Evolutionary conservation across 2,888 invertebrate genomes (phyloP).

Genomic region (Acanthosepion lycidas): DNA sequence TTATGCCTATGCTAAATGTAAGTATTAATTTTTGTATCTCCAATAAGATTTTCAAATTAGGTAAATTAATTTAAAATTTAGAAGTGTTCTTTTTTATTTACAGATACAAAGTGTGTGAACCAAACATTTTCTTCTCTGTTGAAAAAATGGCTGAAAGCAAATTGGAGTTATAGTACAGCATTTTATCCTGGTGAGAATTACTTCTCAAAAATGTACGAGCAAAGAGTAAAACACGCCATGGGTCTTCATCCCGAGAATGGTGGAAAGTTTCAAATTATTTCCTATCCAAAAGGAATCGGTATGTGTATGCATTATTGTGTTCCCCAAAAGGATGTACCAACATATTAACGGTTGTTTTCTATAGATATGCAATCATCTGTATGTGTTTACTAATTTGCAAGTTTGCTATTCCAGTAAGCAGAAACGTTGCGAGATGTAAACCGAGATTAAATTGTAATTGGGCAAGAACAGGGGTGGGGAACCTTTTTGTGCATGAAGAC

Average conservation of each 20-base stretch:
- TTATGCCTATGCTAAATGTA: no score
- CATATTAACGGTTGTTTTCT: no score
- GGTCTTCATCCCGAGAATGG: slow-evolving; percentile 66
- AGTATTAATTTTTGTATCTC: no score
- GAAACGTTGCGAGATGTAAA: no score
- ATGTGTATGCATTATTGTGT: slow-evolving; percentile 39
- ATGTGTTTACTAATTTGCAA: no score
- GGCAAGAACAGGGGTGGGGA: no score
- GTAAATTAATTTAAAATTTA: no score
- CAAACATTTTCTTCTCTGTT: slow-evolving; percentile 66
- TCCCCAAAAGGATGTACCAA: neutral
- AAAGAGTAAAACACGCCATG: slow-evolving; percentile 67
- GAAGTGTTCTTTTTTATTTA: slow-evolving; percentile 41
- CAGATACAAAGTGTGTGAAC: slow-evolving; percentile 71
- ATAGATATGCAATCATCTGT: no score
- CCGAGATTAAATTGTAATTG: no score
- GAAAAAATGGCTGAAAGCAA: slow-evolving; percentile 62
- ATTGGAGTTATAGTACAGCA: slow-evolving; percentile 73
- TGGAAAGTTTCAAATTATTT: slow-evolving; percentile 72
- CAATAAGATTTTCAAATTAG: no score
- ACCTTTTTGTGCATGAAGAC: no score
- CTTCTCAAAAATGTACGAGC: slow-evolving; percentile 63
- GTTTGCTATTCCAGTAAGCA: no score
- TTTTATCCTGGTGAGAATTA: slow-evolving; percentile 72
- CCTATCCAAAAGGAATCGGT: slow-evolving; percentile 70